phyloP scores from a whole-genome alignment of 2,797 vertebrate genomes.

The Calcarius lapponicus region DNA sequence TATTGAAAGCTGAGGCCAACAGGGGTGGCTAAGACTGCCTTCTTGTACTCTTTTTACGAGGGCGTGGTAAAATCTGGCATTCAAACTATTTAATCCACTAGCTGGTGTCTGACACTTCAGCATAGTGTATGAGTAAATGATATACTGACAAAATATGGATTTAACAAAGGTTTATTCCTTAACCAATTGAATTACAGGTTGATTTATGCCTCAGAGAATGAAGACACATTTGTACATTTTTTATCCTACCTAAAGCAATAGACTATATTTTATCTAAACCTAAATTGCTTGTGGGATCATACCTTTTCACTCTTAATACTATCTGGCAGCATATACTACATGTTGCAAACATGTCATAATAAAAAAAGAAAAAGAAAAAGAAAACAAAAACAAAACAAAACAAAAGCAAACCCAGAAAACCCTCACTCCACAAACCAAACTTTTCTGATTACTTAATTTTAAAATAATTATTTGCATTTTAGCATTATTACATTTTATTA shows the following conservation, averaged over 20 bases:
- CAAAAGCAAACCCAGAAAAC: too few relatives aligned
- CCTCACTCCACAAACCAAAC: accelerated
- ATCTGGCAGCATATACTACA: not conserved
- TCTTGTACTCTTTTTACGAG: not conserved
- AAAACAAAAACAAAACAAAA: too few relatives aligned
- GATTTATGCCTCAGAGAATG: not conserved
- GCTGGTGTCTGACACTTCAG: not conserved
- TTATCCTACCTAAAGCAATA: not conserved
- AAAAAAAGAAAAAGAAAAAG: not conserved
- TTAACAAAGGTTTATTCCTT: not conserved
- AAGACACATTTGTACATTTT: not conserved
- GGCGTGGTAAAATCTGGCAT: not conserved
- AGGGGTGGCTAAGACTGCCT: not conserved
- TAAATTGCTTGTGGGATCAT: not conserved
- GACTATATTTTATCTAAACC: not conserved
- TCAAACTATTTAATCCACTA: not conserved
- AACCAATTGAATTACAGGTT: not conserved
- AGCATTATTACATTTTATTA: not conserved
- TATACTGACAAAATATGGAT: not conserved
- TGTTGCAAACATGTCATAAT: not conserved
- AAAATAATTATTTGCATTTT: not conserved
- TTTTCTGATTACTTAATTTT: not conserved
- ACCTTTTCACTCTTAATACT: not conserved
- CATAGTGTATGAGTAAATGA: not conserved
- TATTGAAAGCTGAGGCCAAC: not conserved